Base-by-base conservation (phyloP, 1,140 invertebrate species). In the Wasmannia auropunctata region DNA sequence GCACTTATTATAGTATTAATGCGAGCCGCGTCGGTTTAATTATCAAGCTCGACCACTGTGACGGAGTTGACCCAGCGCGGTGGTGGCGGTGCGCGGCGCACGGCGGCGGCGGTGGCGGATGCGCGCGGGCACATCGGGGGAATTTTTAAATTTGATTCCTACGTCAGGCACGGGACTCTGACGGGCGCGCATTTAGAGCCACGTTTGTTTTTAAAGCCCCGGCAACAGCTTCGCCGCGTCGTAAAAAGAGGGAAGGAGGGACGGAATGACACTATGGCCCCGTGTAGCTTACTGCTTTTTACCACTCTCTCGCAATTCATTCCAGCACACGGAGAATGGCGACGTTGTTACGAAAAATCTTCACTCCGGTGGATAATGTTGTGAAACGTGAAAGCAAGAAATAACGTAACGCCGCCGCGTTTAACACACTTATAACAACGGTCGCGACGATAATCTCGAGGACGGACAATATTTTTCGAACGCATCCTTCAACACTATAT, bases 141-240 rank as follows among this genome's bases (percentile, higher is more conserved):
- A 69, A 72, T 81, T 83, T 74, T 83, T 60, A 25, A 83, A 83
- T 83, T 83, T 74, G 28, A 72, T 83, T 58, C 14, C 19, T 56
- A 58, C 76, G 10, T 43, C 63, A 34, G 14, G 43, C 31, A n/a
- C n/a, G n/a, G n/a, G n/a, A 67, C n/a, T 7, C 40, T 31, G 22
- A n/a, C n/a, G n/a, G n/a, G n/a, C n/a, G 11, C 37, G 40, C 11
- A 67, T 69, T 69, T 67, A 25, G 16, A 69, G 11, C 28, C n/a
- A 46, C 51, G 40, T 46, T 58, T 34, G 16, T 14, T 58, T 58
- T 10, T 43, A 46, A 58, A 72, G n/a, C 28, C n/a, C n/a, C n/a
- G 40, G 10, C n/a, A 72, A 81, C 51, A 74, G 11, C 28, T 72
- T 16, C 16, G 2, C 72, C 16, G 8, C 25, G 11, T 3, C 14